Conservation (phyloP, 1,140 invertebrate species). For the Zophobas atratus region DNA sequence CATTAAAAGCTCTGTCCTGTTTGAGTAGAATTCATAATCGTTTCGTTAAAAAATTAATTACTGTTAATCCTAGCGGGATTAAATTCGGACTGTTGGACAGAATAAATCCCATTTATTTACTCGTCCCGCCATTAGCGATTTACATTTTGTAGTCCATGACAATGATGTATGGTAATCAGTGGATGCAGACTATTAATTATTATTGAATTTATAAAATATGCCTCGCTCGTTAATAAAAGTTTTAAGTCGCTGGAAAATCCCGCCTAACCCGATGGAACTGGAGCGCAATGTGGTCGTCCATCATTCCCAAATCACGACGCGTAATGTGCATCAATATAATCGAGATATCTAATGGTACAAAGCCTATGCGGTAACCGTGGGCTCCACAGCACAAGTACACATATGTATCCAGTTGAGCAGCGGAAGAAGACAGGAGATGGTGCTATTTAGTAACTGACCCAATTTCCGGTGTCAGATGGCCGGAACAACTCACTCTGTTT, state of each 20-base stretch:
- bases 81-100: slow-evolving; percentile 18
- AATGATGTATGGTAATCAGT: slow-evolving; percentile 35
- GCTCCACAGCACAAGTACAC: slow-evolving; percentile 47
- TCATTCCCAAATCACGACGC: slow-evolving; percentile 24
- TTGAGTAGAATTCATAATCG: slow-evolving; percentile 1
- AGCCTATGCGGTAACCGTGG: slow-evolving; percentile 26
- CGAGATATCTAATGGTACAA: slow-evolving; percentile 13
- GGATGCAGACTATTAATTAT: slow-evolving; percentile 30
- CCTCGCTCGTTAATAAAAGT: slow-evolving; percentile 1
- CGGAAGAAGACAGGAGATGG: slow-evolving; percentile 60
- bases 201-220: slow-evolving; percentile 22
- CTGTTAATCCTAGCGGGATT: slow-evolving; percentile 17
- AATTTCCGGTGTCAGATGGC: slow-evolving; percentile 62
- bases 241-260: background rate
- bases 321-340: slow-evolving; percentile 16
- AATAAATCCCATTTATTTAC: slow-evolving; percentile 38
- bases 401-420: slow-evolving; percentile 50
- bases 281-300: slow-evolving; percentile 5
- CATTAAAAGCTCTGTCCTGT: background rate
- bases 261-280: background rate
- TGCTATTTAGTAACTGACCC: slow-evolving; percentile 61
- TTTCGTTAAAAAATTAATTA: slow-evolving; percentile 33
- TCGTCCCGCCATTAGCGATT: slow-evolving; percentile 26
- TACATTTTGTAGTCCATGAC: slow-evolving; percentile 36
- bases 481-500: slow-evolving; percentile 61